Conservation (phyloP, 1,140 invertebrate genomes). For the Calephelis nemesis region DNA sequence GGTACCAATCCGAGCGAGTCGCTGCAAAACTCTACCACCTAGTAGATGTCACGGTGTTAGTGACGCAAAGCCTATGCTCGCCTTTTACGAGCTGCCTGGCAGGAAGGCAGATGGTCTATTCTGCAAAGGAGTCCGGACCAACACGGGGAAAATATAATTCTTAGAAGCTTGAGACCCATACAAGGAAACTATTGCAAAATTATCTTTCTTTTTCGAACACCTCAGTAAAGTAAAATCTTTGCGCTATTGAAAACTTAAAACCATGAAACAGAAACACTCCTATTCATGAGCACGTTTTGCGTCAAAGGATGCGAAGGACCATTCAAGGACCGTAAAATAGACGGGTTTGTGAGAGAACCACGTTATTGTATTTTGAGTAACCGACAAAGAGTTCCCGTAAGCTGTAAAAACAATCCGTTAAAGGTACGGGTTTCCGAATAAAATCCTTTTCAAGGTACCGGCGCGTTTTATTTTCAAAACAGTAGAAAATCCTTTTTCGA, state of each 20-base stretch:
- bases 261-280: conserved; percentile 68
- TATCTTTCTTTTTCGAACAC: too few relatives aligned
- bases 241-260: conserved; percentile 49
- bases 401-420: conserved; percentile 76
- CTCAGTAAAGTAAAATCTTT: conserved; percentile 28
- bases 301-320: conserved; percentile 56
- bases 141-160: too few relatives aligned
- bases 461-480: conserved; percentile 70
- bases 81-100: too few relatives aligned
- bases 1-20: too few relatives aligned
- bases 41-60: too few relatives aligned
- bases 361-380: conserved; percentile 50
- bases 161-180: too few relatives aligned
- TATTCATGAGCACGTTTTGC: conserved; percentile 63
- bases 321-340: conserved; percentile 67
- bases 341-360: conserved; percentile 43
- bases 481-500: conserved; percentile 73
- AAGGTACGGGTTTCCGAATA: conserved; percentile 46
- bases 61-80: too few relatives aligned
- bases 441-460: conserved; percentile 71
- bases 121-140: too few relatives aligned
- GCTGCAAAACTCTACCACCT: too few relatives aligned
- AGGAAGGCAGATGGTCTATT: too few relatives aligned
- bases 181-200: too few relatives aligned
- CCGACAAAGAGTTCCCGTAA: conserved; percentile 68